These are phyloP conservation scores for Heliconius erato DNA, from an alignment of 2,888 invertebrate genomes.

Conservation along the genomic window DNA sequence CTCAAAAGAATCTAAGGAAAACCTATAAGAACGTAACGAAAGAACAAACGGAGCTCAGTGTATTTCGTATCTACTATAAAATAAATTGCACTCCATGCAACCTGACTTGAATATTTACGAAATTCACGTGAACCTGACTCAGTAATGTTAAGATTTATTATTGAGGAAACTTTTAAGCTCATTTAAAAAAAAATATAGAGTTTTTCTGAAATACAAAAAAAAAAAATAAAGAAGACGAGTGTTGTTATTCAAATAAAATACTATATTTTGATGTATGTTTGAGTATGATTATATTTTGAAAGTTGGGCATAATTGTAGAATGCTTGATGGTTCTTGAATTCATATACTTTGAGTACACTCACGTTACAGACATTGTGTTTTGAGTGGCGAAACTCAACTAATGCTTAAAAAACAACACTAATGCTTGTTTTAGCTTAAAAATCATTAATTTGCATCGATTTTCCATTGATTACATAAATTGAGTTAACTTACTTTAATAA, in stretches of 20 bases:
- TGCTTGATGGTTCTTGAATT: background rate
- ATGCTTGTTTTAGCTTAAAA: too few relatives aligned
- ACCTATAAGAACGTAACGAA: background rate
- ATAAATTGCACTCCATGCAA: background rate
- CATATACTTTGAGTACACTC: background rate
- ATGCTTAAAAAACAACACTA: too few relatives aligned
- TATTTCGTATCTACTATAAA: background rate
- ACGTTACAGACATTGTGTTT: too few relatives aligned
- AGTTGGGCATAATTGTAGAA: too few relatives aligned
- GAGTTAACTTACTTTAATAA: too few relatives aligned
- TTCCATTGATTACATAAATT: too few relatives aligned
- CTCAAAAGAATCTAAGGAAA: background rate
- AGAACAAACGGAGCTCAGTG: background rate
- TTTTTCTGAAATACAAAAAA: background rate
- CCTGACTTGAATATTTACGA: slow-evolving; percentile 10
- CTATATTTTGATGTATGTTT: too few relatives aligned
- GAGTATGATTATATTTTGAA: too few relatives aligned
- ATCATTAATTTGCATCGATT: too few relatives aligned
- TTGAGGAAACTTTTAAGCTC: background rate
- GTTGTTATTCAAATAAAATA: background rate
- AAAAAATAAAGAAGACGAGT: background rate
- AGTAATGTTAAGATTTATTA: background rate
- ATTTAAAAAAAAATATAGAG: background rate
- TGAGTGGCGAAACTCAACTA: too few relatives aligned
- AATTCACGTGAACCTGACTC: background rate